phyloP scores from a whole-genome alignment of 2,888 invertebrate genomes.

The Drosophila kuntzei region DNA sequence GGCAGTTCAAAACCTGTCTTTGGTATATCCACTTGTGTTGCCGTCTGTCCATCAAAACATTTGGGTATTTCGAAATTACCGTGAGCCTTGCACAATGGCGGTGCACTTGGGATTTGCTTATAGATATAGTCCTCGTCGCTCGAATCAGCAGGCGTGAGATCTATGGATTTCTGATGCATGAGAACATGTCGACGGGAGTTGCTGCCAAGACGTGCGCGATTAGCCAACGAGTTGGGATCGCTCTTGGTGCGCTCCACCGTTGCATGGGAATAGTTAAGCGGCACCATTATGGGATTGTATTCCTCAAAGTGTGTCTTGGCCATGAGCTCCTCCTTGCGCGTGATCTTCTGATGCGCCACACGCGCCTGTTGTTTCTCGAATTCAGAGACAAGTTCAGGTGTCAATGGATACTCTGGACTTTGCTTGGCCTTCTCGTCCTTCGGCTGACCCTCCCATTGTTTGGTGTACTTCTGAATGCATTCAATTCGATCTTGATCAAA shows the following conservation, averaged over 20 bases:
- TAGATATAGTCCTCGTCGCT: constrained; percentile 93
- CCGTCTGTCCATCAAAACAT: constrained; percentile 82
- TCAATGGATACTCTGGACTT: constrained; percentile 86
- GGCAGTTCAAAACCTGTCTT: constrained; percentile 90
- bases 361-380: constrained; percentile 87
- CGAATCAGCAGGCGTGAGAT: constrained; percentile 93
- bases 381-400: constrained; percentile 88
- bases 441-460: constrained; percentile 80
- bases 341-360: constrained; percentile 86
- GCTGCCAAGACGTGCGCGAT: constrained; percentile 90
- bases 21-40: constrained; percentile 86
- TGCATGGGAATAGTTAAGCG: constrained; percentile 88
- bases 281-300: constrained; percentile 89
- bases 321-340: constrained; percentile 88
- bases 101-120: constrained; percentile 91
- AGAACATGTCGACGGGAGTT: constrained; percentile 91
- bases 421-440: constrained; percentile 87
- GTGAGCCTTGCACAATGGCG: constrained; percentile 89
- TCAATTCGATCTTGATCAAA: constrained; percentile 92
- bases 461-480: constrained; percentile 88
- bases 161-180: constrained; percentile 94
- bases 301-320: constrained; percentile 89
- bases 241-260: constrained; percentile 94
- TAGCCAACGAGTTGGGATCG: constrained; percentile 92
- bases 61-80: constrained; percentile 90